Evolutionary conservation across 1,140 invertebrate genomes (phyloP).

Genomic region (Halyomorpha halys): DNA sequence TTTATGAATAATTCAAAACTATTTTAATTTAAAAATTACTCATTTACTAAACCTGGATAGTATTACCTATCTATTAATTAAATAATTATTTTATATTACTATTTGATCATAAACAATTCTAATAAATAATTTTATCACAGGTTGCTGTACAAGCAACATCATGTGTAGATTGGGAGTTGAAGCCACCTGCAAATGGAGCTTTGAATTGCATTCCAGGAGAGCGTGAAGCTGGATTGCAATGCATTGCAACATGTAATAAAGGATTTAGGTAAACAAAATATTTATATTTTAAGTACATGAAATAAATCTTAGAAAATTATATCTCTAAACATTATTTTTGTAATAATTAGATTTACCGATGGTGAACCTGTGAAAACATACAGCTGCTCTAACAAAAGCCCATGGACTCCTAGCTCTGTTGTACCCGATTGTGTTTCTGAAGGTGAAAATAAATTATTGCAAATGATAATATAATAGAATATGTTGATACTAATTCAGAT

Average conservation of each 20-base stretch:
- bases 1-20: too few species aligned
- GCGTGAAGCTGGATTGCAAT: constrained; percentile 65
- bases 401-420: constrained; percentile 73
- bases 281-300: background rate
- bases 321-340: background rate
- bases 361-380: constrained; percentile 78
- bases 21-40: too few species aligned
- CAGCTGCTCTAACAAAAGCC: constrained; percentile 61
- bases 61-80: too few species aligned
- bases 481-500: background rate
- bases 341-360: constrained; percentile 65
- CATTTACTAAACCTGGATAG: too few species aligned
- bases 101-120: too few species aligned
- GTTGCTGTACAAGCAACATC: constrained; percentile 82
- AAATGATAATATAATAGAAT: background rate
- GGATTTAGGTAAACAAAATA: constrained; percentile 45
- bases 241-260: constrained; percentile 81
- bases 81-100: too few species aligned
- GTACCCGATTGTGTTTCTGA: constrained; percentile 90
- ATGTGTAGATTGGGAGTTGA: constrained; percentile 88
- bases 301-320: background rate
- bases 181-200: constrained; percentile 74
- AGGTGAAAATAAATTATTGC: constrained; percentile 41
- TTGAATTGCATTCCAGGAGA: constrained; percentile 76
- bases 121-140: constrained; percentile 32